Base-by-base conservation (phyloP, 2,888 invertebrate species). In the Atrina japonica region DNA sequence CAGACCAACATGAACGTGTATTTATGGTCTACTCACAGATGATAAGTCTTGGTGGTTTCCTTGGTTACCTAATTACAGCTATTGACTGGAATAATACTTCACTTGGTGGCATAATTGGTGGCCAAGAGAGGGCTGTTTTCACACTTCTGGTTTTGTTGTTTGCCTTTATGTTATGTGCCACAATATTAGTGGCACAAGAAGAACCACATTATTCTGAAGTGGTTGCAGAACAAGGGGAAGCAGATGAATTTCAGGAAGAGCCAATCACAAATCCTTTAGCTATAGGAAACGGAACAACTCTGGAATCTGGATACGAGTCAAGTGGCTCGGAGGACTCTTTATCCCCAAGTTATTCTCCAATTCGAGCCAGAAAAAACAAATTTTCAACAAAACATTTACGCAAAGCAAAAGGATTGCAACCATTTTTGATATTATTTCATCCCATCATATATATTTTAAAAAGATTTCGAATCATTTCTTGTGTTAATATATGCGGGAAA, bases 11-110 rank as follows among this genome's bases (percentile, higher is more conserved):
- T 86, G 97, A 97, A 0, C 94, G 94, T 85, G 97, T 97, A 0
- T 92, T 98, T 23, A 97, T 97, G 83, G 96, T 97, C 1, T 98
- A 98, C 88, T 98, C 98, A 0, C 94, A 98, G 79, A 97, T 98
- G 97, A 97, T 98, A 9, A 98, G 98, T 3, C 91, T 97, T 0
- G 98, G 98, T 0, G 98, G 98, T 1, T 96, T 96, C 86, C 94
- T 98, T 92, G 98, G 98, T 0, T 98, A 98, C 89, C 95, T 95
- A 1, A 83, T 91, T 30, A 89, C 90, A 0, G 89, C 90, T 6
- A 94, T 98, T 71, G 96, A 98, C 91, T 98, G 98, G 98, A 97
- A 97, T 88, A 93, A 93, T 59, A 97, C 96, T 0, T 61, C 74
- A 5, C 56, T 90, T 2, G 88, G 89, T 2, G 30, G 73, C 1